These are phyloP conservation scores for Pegoplata infirma DNA, from an alignment of 2,888 invertebrate genomes.

Conservation along the genomic window DNA sequence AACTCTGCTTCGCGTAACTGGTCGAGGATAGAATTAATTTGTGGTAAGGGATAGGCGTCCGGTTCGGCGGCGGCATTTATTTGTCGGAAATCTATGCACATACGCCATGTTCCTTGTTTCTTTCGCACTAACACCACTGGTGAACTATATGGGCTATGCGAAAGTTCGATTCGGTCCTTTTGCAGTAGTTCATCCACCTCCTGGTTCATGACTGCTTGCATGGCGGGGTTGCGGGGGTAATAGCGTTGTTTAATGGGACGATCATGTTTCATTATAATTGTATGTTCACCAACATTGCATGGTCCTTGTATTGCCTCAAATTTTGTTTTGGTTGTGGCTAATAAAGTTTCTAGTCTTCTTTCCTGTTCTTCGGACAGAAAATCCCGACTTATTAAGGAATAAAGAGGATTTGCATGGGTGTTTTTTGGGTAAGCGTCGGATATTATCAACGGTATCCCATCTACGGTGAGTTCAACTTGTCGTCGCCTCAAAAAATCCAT, in stretches of 20 bases:
- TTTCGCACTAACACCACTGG: background rate
- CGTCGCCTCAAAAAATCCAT: background rate
- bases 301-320: background rate
- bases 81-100: no score
- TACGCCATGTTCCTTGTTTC: background rate
- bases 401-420: background rate
- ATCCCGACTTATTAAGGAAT: background rate
- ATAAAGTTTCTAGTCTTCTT: no score
- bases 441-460: background rate
- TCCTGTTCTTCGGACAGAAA: no score
- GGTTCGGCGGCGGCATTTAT: constrained; percentile 18
- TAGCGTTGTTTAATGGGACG: constrained; percentile 47
- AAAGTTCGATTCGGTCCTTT: background rate
- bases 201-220: constrained; percentile 31
- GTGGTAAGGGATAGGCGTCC: constrained; percentile 24
- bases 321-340: background rate
- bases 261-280: constrained; percentile 3
- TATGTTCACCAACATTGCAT: background rate
- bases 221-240: constrained; percentile 34
- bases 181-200: constrained; percentile 27
- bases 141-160: constrained; percentile 5
- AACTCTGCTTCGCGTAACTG: background rate
- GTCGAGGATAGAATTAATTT: background rate
- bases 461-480: background rate
- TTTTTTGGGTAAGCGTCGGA: background rate